phyloP scores from a whole-genome alignment of 2,113 vertebrate genomes.

The Polyodon spathula region DNA sequence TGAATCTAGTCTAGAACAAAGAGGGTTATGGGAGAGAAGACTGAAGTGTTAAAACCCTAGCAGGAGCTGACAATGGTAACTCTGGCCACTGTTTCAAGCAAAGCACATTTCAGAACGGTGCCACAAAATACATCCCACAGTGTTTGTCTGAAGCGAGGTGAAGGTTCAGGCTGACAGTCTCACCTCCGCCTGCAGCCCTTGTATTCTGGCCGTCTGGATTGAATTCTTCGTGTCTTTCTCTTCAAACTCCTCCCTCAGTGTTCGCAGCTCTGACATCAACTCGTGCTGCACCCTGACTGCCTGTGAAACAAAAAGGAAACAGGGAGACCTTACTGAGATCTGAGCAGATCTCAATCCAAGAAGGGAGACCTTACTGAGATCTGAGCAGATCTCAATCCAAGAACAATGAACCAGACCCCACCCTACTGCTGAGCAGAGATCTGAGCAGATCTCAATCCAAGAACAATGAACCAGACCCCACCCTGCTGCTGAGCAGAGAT shows the following conservation, averaged over 20 bases:
- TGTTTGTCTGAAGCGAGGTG: background rate
- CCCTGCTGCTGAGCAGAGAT: too few relatives aligned
- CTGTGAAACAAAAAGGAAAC: constrained; percentile 29
- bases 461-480: too few relatives aligned
- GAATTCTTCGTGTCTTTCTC: constrained; percentile 52
- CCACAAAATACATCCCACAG: background rate
- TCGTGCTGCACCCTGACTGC: constrained; percentile 57
- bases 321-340: background rate
- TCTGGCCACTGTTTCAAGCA: too few relatives aligned
- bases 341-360: background rate
- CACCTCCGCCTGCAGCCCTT: constrained; percentile 57
- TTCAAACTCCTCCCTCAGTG: constrained; percentile 57
- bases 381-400: background rate
- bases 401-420: background rate
- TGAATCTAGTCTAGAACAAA: too few relatives aligned
- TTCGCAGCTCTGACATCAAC: constrained; percentile 53
- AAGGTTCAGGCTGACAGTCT: background rate
- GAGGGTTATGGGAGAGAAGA: too few relatives aligned
- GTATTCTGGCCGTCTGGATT: constrained; percentile 49
- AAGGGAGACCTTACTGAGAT: background rate
- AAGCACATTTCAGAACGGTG: background rate
- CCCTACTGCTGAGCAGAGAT: constrained; percentile 2
- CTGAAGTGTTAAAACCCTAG: too few relatives aligned
- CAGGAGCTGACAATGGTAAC: too few relatives aligned
- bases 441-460: background rate